Base-by-base conservation (phyloP, 1,140 invertebrate genomes). In the Drosophila nasuta region DNA sequence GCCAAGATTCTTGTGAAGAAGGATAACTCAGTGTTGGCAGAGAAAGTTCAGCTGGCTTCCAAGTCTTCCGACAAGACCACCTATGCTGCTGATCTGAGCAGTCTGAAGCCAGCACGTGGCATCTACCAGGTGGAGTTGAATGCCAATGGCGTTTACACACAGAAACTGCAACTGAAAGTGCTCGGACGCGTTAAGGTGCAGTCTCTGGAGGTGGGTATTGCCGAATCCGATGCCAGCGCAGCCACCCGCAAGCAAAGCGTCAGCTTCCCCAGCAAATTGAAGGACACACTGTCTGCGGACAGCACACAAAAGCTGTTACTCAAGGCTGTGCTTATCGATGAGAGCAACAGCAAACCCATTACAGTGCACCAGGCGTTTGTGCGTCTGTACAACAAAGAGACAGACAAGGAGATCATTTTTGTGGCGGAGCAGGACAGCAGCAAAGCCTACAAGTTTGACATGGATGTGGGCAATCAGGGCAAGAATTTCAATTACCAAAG, bases 291-390 rank as follows among this genome's bases (percentile, higher is more conserved):
- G 6, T 96, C 97, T 88, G 96, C 96, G 15, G 98, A 99, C 93
- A 95, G 95, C 65, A 96, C 98, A 76, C 98, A 99, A 92, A 98
- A 98, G 93, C 93, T 99, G 38, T 93, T 97, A 1, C 93, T 99
- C 65, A 96, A 96, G 89, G 97, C 98, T 92, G 92, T 94, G 0
- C 93, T 99, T 1, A 95, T 95, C 64, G 97, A 98, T 92, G 95
- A 95, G 77, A 93, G 93, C n/a, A 94, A 87, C 59, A 94, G 94
- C 51, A 95, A 92, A 54, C 77, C 95, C 0, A 95, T 98, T 71
- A 93, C 94, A 41, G 96, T 98, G 33, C 98, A 99, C 93, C 98
- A 99, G 93, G 96, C 97, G 0, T 99, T 99, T 93, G 95, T 99
- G 3, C 95, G 96, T 17, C 94, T 99, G 17, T 94, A 93, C 28